Conservation (phyloP, 2,113 vertebrate genomes). For the Alosa alosa region DNA sequence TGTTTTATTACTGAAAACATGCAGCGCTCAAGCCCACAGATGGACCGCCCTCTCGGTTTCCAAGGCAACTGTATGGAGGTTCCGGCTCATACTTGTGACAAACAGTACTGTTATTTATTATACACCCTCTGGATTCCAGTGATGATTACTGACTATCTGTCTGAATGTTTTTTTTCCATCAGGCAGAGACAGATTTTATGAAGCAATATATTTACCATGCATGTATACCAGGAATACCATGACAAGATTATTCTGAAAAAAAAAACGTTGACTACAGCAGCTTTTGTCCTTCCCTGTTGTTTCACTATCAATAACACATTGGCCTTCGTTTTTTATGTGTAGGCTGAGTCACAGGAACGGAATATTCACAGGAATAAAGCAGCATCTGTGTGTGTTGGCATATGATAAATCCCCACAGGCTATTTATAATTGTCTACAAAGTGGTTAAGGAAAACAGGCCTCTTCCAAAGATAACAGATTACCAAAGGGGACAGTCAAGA, state of each 20-base stretch:
- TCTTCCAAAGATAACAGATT: not conserved
- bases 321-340: not conserved
- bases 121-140: not conserved
- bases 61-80: slow-evolving; percentile 29
- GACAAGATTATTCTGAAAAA: not conserved
- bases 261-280: not conserved
- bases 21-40: slow-evolving; percentile 1
- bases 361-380: too few relatives aligned
- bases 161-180: not conserved
- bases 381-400: slow-evolving; percentile 13
- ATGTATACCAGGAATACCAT: not conserved
- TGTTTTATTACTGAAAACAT: not conserved
- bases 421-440: slow-evolving; percentile 17
- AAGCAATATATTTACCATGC: not conserved
- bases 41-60: slow-evolving; percentile 17
- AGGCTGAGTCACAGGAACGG: not conserved
- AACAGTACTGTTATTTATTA: slow-evolving; percentile 2
- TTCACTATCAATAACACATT: not conserved
- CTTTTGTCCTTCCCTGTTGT: not conserved
- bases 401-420: not conserved
- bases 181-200: not conserved
- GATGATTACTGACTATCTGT: not conserved
- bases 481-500: not conserved
- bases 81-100: not conserved
- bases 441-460: not conserved